These are phyloP conservation scores for Megastigmus dorsalis DNA, from an alignment of 2,888 invertebrate genomes.

Conservation along the genomic window DNA sequence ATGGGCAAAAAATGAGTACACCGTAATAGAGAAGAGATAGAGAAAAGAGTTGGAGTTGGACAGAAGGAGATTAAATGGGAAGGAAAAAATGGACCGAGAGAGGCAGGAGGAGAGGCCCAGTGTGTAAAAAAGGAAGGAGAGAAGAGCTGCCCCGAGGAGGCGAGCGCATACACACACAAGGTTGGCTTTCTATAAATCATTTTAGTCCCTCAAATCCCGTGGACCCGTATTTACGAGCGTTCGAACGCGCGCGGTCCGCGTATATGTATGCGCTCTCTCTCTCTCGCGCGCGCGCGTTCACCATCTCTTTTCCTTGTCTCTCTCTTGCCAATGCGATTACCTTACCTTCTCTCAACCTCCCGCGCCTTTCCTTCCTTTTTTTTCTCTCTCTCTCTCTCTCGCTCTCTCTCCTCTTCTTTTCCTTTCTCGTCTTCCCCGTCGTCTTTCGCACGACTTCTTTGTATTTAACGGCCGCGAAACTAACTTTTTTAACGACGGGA, in stretches of 20 bases:
- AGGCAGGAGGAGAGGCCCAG: conserved; percentile 28
- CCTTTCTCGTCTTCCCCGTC: conserved; percentile 46
- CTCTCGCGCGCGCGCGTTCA: conserved; percentile 34
- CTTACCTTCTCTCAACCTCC: not conserved
- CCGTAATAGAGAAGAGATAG: conserved; percentile 46
- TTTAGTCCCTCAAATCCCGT: conserved; percentile 68
- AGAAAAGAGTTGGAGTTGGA: conserved; percentile 44
- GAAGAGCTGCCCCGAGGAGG: conserved; percentile 58
- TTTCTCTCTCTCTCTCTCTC: conserved; percentile 48
- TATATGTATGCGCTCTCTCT: conserved; percentile 48
- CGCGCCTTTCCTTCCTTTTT: conserved; percentile 29
- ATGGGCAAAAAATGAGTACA: conserved; percentile 46
- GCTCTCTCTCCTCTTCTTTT: conserved; percentile 14
- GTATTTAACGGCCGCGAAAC: conserved; percentile 64
- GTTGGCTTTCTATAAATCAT: conserved; percentile 74
- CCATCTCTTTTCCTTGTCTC: not conserved
- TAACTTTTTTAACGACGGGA: conserved; percentile 66
- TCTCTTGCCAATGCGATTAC: too few relatives aligned
- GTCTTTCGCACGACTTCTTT: conserved; percentile 61
- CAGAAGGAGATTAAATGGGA: conserved; percentile 19
- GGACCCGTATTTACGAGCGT: conserved; percentile 70
- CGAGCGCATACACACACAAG: conserved; percentile 48
- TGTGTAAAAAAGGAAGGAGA: conserved; percentile 12
- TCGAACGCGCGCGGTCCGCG: conserved; percentile 58
- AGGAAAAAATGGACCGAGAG: conserved; percentile 30